Evolutionary conservation across 2,113 vertebrate genomes (phyloP).

Genomic region (Petroica traversi): DNA sequence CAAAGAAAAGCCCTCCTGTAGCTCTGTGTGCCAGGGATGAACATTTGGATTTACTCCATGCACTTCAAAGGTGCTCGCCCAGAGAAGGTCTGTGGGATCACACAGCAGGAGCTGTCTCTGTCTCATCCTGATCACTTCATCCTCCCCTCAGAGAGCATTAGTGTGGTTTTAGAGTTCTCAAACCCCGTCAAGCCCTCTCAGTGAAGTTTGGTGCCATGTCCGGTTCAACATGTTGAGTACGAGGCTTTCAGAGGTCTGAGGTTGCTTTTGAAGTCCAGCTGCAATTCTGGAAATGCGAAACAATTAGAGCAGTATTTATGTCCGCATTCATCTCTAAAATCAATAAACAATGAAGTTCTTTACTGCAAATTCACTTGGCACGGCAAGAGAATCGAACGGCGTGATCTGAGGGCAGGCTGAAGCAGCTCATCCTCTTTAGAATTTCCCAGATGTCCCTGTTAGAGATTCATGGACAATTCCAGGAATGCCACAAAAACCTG

Average conservation of each 20-base stretch:
- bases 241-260: not conserved
- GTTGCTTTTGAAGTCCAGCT: not conserved
- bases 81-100: not conserved
- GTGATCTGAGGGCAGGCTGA: not conserved
- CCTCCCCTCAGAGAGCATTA: not conserved
- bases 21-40: not conserved
- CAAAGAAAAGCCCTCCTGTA: fast-evolving
- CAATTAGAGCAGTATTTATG: not conserved
- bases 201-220: not conserved
- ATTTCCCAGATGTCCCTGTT: not conserved
- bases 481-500: not conserved
- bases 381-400: not conserved
- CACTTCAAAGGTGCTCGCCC: too few relatives aligned
- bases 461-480: not conserved
- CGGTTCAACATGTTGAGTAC: not conserved
- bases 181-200: not conserved
- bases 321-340: not conserved
- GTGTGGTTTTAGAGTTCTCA: not conserved
- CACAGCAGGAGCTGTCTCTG: not conserved
- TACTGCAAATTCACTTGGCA: not conserved
- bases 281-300: not conserved
- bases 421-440: not conserved
- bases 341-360: not conserved
- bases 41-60: not conserved
- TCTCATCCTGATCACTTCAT: not conserved